Evolutionary conservation across 2,888 invertebrate genomes (phyloP), one percentile per base, ranked within the genome.

Genomic region (Caenorhabditis panamensis): DNA sequence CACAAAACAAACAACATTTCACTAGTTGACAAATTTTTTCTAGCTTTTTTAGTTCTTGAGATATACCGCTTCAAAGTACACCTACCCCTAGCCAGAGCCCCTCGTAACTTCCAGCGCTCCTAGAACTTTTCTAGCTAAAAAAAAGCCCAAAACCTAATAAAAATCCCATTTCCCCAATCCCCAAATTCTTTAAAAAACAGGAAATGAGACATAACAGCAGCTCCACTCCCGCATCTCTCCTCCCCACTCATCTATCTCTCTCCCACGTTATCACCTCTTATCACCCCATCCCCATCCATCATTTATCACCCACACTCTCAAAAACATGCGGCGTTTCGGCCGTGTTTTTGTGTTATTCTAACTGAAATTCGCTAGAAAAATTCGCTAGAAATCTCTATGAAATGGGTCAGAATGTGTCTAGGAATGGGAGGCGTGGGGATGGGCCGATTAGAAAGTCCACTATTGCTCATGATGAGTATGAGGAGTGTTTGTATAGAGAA

Each of bases 341-440:
- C n/a, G n/a, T n/a, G n/a, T n/a, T n/a, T n/a, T n/a, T n/a, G n/a
- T n/a, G n/a, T n/a, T 9, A 31, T 31, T 31, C 31, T 9, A 31
- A 6, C 31, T 1, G 20, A 6, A 4, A 13, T 5, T 26, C 26
- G 16, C 26, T 47, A n/a, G 3, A 18, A 63, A 31, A 31, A 36
- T 53, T 53, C 41, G 16, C 13, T 41, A 41, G 9, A 41, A 41
- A 41, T 13, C 8, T 13, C 13, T 16, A 9, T 41, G 41, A 41
- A 31, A 75, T 75, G 73, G 73, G 73, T 41, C 66, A 64, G 11
- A 58, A 49, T 20, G 16, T 41, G 59, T 64, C 63, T 22, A 36
- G 47, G 22, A 36, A 56, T 11, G 51, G 44, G 2, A 26, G 49
- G 16, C 49, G 53, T 18, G 49, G 64, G 18, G 54, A 53, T 31